Conservation (phyloP, 2,797 vertebrate genomes). For the Vultur gryphus region DNA sequence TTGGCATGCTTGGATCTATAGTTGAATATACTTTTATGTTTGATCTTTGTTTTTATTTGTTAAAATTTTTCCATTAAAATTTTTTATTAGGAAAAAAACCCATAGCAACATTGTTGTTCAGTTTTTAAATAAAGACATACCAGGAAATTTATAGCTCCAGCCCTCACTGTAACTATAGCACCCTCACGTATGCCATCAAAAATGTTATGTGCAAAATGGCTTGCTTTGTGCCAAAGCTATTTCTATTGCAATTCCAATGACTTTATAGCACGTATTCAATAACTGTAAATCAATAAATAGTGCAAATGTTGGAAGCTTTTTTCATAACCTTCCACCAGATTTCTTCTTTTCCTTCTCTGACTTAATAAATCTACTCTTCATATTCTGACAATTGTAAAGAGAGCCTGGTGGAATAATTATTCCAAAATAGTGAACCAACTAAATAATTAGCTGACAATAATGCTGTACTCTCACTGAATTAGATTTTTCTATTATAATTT, state of each 20-base stretch:
- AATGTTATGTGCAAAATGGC: background rate
- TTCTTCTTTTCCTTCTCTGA: background rate
- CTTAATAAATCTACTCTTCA: background rate
- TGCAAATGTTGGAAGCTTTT: background rate
- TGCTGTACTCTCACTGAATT: background rate
- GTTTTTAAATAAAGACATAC: background rate
- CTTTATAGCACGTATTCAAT: constrained; percentile 1
- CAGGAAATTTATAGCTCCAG: background rate
- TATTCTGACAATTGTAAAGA: background rate
- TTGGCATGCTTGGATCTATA: background rate
- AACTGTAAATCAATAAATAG: constrained; percentile 14
- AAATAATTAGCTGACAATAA: constrained; percentile 1
- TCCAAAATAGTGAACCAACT: background rate
- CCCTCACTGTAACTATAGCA: background rate
- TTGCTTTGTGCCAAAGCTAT: constrained; percentile 34
- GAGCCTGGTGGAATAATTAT: background rate
- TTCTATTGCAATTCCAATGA: background rate
- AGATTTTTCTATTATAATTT: background rate
- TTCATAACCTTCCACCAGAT: background rate
- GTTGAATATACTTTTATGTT: background rate
- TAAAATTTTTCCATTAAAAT: background rate
- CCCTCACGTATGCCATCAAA: constrained; percentile 9
- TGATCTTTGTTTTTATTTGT: background rate
- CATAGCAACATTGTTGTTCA: background rate
- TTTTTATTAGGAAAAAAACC: background rate